phyloP scores from a whole-genome alignment of 2,113 vertebrate species.

The Grammomys surdaster region DNA sequence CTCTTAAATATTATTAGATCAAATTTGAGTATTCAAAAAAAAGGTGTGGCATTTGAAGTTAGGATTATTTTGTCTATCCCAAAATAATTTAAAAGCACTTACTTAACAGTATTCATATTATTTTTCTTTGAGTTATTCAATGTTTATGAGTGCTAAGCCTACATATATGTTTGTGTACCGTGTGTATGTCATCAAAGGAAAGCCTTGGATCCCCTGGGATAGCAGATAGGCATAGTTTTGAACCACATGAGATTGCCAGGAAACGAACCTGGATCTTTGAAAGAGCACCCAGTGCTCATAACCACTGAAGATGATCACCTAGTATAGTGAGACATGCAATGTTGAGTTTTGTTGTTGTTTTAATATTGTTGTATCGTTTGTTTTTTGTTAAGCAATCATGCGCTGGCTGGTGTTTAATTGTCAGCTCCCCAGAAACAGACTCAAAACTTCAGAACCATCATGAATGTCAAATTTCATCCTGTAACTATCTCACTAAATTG shows the following conservation, averaged over 20 bases:
- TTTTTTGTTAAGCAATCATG: neutral
- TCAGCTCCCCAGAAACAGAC: neutral
- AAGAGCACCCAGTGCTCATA: no score
- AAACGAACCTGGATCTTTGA: neutral
- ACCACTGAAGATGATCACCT: neutral
- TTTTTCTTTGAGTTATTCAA: neutral
- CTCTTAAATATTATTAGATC: slow-evolving; percentile 11
- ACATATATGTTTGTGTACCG: neutral
- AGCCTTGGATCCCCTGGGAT: neutral
- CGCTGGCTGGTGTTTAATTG: neutral
- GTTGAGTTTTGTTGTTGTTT: neutral
- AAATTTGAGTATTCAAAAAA: neutral
- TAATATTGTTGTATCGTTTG: no score
- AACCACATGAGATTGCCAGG: neutral
- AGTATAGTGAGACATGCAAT: neutral
- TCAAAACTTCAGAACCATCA: neutral
- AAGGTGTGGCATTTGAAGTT: slow-evolving; percentile 27
- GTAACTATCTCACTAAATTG: neutral
- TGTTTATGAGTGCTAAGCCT: neutral
- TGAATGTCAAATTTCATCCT: neutral
- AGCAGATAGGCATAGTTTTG: neutral
- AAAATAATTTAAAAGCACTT: neutral
- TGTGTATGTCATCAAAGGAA: neutral
- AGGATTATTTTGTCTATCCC: neutral
- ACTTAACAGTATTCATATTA: neutral